Evolutionary conservation across 1,140 invertebrate species (phyloP), one percentile per base, ranked within the genome.

Genomic region (Rhagoletis zephyria): DNA sequence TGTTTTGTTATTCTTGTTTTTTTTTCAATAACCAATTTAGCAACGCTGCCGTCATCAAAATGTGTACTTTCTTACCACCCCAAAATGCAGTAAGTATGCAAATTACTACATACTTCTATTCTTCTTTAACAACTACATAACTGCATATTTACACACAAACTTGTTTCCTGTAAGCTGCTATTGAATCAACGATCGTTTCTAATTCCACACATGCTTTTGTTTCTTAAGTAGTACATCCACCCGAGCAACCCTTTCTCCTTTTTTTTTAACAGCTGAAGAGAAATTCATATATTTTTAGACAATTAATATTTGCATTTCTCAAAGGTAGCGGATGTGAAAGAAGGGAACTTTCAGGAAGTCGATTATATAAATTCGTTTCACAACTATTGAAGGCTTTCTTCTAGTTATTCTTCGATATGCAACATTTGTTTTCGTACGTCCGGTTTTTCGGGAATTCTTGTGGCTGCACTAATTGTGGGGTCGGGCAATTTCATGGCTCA

Each of bases 371-470:
- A 56, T 81, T 81, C 74, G 74, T 59, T 81, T 2, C 48, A 51
- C 48, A 7, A 1, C 16, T 81, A 10, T 45, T 45, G 42, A n/a
- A n/a, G 9, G 19, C 51, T 81, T 19, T 59, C 48, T 81, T 56
- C 9, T 19, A 14, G 19, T 81, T 81, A 30, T 40, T 14, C 16
- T 64, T 16, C 16, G 63, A 4, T 64, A 19, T 67, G 6, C 19
- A 67, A 67, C 30, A 67, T 67, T 30, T 67, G 64, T 40, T 67
- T 67, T 40, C 64, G 64, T 16, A 59, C 5, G 6, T 81, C 74
- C 74, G n/a, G 74, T 81, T 81, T 81, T 56, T 81, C 74, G 56
- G 48, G 74, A 56, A 19, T 56, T 56, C 56, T 81, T 56, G 74
- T 81, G 48, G 74, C 74, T 9, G 16, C 7, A 81, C 14, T 19